Conservation (phyloP, 2,113 vertebrate species). For the Prunella fulvescens region DNA sequence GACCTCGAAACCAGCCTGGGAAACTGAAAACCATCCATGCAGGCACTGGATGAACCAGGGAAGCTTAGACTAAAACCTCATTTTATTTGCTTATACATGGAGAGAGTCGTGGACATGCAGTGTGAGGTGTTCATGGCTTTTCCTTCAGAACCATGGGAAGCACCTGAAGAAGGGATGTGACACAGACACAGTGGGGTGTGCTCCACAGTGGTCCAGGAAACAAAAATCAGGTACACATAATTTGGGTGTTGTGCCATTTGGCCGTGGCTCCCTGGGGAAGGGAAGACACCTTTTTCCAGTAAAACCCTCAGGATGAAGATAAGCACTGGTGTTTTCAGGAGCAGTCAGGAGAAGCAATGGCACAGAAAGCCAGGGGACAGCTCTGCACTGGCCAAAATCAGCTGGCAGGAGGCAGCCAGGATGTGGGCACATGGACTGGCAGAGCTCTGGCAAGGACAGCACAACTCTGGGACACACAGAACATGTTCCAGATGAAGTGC, state of each 20-base stretch:
- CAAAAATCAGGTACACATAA: not conserved
- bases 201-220: not conserved
- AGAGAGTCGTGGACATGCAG: accelerated
- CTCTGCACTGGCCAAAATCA: not conserved
- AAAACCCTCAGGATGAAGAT: not conserved
- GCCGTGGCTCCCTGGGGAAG: not conserved
- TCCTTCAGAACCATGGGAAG: not conserved
- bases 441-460: not conserved
- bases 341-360: not conserved
- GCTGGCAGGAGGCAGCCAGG: not conserved
- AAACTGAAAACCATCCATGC: not conserved
- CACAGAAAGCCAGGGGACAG: not conserved
- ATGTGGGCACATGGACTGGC: not conserved
- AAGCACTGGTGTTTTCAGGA: not conserved
- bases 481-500: not conserved
- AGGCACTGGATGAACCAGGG: not conserved
- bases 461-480: accelerated
- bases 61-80: not conserved
- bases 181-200: accelerated
- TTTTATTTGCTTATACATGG: not conserved
- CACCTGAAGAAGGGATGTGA: not conserved
- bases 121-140: not conserved
- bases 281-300: not conserved
- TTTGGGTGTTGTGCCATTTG: not conserved
- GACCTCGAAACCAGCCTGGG: not conserved